Conservation (phyloP, 2,888 invertebrate genomes). For the Lampropteryx suffumata region DNA sequence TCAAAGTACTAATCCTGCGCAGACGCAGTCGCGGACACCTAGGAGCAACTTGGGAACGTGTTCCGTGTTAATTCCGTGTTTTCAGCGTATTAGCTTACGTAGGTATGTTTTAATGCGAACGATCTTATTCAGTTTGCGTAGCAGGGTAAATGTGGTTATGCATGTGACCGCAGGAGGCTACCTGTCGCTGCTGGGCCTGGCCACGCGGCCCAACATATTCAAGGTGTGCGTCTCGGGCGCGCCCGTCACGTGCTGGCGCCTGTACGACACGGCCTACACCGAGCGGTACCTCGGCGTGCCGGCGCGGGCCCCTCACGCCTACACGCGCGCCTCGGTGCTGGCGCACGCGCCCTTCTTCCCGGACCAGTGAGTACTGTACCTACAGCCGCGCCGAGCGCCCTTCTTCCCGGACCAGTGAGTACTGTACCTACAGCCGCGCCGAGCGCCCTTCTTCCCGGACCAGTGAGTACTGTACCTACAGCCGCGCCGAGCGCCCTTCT, state of each 20-base stretch:
- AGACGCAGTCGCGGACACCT: too few species aligned
- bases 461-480: constrained; percentile 78
- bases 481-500: too few species aligned
- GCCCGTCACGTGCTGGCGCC: constrained; percentile 97
- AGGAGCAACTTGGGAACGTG: too few species aligned
- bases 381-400: too few species aligned
- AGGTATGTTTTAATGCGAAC: too few species aligned
- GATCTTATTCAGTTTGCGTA: too few species aligned
- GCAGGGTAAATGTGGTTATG: too few species aligned
- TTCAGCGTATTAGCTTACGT: too few species aligned
- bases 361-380: constrained; percentile 86
- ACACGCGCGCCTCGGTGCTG: constrained; percentile 94
- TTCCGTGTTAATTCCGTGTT: too few species aligned
- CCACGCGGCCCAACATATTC: constrained; percentile 95
- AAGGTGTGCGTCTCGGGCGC: constrained; percentile 98
- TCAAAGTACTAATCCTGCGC: too few species aligned
- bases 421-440: constrained; percentile 96
- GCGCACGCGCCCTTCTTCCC: constrained; percentile 90
- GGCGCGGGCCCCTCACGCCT: constrained; percentile 84
- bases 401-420: constrained; percentile 92
- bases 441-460: constrained; percentile 91
- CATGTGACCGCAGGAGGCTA: constrained; percentile 94
- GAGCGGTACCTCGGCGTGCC: constrained; percentile 94
- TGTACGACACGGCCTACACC: constrained; percentile 99
- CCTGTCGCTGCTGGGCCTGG: constrained; percentile 96